Percentiles rank a stretch among this genome's conserved stretches.
Conservation (phyloP, 2,888 invertebrate genomes). For the Oasisia sp. region DNA sequence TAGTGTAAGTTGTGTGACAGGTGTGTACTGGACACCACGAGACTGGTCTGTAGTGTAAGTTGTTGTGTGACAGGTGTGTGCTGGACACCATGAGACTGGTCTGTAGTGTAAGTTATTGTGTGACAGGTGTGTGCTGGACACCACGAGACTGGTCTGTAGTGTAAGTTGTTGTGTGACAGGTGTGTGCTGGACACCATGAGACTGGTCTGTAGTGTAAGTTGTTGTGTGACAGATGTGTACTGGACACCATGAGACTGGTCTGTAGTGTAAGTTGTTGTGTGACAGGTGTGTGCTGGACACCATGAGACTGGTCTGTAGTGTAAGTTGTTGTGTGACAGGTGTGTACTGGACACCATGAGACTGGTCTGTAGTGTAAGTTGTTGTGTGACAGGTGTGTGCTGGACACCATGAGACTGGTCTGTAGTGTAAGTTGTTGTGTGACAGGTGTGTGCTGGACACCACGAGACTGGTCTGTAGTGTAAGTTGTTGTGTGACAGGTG, state of each 20-base stretch:
- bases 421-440: too few relatives aligned
- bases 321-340: too few relatives aligned
- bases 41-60: too few relatives aligned
- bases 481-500: too few relatives aligned
- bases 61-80: too few relatives aligned
- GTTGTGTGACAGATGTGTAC: too few relatives aligned
- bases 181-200: slow-evolving; percentile 97
- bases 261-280: too few relatives aligned
- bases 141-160: slow-evolving; percentile 97
- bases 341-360: slow-evolving; percentile 96
- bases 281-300: slow-evolving; percentile 96
- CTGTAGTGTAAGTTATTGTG: too few relatives aligned
- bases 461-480: slow-evolving; percentile 98
- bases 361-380: too few relatives aligned
- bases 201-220: too few relatives aligned
- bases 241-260: slow-evolving; percentile 98
- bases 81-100: slow-evolving; percentile 97
- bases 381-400: slow-evolving; percentile 93
- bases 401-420: slow-evolving; percentile 97
- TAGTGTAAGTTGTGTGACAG: too few relatives aligned
- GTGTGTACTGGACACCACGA: slow-evolving; percentile 95
- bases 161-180: too few relatives aligned
- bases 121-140: slow-evolving; percentile 95
- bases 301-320: slow-evolving; percentile 96
- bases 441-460: slow-evolving; percentile 94